These are phyloP conservation scores for Dicranocentrus wangi DNA, from an alignment of 2,888 invertebrate species.

Conservation along the genomic window DNA sequence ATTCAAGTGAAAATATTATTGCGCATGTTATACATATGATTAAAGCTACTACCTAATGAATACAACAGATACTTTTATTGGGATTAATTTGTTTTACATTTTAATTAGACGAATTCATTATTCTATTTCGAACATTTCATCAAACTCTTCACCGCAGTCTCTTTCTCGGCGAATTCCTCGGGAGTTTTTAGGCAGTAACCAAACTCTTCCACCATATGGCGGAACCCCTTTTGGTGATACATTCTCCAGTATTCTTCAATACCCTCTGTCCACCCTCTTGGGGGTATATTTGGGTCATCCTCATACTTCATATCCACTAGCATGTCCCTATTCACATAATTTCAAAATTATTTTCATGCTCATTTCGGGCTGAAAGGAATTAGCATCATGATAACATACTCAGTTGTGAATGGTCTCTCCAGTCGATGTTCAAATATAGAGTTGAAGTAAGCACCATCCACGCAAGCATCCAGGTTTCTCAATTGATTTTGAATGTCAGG, in stretches of 20 bases:
- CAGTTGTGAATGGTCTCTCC: constrained; percentile 58
- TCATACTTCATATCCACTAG: background rate
- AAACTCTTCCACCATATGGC: constrained; percentile 15
- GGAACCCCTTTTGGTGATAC: constrained; percentile 51
- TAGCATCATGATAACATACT: background rate
- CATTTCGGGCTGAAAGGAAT: background rate
- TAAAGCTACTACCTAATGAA: too few species aligned
- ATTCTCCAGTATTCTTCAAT: constrained; percentile 60
- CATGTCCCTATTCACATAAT: constrained; percentile 23
- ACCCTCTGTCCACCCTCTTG: constrained; percentile 40
- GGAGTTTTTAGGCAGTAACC: constrained; percentile 30
- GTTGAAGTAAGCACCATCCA: constrained; percentile 42
- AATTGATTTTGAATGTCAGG: constrained; percentile 60
- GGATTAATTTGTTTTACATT: too few species aligned
- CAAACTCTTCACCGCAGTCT: too few species aligned
- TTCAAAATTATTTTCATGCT: background rate
- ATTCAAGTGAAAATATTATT: too few species aligned
- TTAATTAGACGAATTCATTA: too few species aligned
- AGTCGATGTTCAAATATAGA: constrained; percentile 52
- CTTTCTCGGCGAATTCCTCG: background rate
- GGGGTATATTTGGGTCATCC: background rate
- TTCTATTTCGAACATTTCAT: too few species aligned
- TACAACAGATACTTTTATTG: too few species aligned
- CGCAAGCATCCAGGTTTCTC: constrained; percentile 68
- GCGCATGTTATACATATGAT: too few species aligned